Base-by-base conservation (phyloP, 2,888 invertebrate genomes). In the Salticus scenicus region DNA sequence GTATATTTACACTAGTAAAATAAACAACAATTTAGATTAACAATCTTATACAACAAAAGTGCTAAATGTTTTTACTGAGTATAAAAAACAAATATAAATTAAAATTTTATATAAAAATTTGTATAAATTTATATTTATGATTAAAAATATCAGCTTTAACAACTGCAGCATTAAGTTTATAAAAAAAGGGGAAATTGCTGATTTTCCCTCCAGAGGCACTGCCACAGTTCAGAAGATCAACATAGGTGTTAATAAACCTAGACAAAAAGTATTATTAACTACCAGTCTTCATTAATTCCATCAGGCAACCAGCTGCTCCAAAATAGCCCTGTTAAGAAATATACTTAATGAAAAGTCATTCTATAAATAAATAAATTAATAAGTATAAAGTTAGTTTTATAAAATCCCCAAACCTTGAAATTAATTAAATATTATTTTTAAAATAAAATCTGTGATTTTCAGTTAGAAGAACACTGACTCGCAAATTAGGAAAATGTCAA, bases 251-350 rank as follows among this genome's bases (percentile, higher is more conserved):
- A 47, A 47, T 17, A 47, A 12, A 47, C 42, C 42, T 47, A 47
- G 14, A 30, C 7, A 66, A 1, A 8, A 66, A 66, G 8, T 37
- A 37, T 12, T 17, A 37, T 33, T 72, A 85, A 70, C 66, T 79
- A 33, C 74, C 73, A 28, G 78, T 78, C 33, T 87, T 87, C 90
- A 91, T 96, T 88, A 96, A 94, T 90, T 96, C 95, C 57, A 97
- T 92, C 27, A 98, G 92, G 90, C 97, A 97, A 51, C 98, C 98
- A 24, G 97, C 95, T 0, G 98, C 97, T 24, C 98, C 98, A 91
- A 98, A 98, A 91, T 98, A 98, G 0, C 95, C 94, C 41, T 69
- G 41, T 37, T 5, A n/a, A n/a, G n/a, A 37, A 37, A 69, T 4
- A 2, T 37, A 37, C n/a, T n/a, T n/a, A n/a, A n/a, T n/a, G n/a